Evolutionary conservation across 2,113 vertebrate species (phyloP).

Genomic region (Thunnus maccoyii): DNA sequence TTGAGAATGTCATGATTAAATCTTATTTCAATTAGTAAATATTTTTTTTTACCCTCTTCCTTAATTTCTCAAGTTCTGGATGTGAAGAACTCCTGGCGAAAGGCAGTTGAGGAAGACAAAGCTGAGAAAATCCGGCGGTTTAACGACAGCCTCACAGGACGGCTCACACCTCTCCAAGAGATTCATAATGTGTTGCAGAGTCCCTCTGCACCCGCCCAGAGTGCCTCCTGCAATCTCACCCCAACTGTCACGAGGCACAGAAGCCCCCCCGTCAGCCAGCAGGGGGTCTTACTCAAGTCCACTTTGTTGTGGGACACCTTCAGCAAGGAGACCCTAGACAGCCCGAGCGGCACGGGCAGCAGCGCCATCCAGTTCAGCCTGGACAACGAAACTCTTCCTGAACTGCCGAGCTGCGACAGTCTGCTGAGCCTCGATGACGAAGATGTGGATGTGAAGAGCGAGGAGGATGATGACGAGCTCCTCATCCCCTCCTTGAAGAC

Average conservation of each 20-base stretch:
- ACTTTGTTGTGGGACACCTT: constrained; percentile 73
- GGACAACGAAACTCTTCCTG: constrained; percentile 80
- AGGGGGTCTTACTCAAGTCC: constrained; percentile 44
- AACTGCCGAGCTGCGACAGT: constrained; percentile 71
- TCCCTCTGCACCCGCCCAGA: background rate
- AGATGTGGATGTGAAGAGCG: background rate
- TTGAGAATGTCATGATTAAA: background rate
- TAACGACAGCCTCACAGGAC: background rate
- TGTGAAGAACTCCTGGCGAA: constrained; percentile 83
- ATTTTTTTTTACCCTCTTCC: background rate
- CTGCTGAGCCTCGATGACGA: constrained; percentile 68
- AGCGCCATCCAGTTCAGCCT: constrained; percentile 76
- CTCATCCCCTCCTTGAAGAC: constrained; percentile 32
- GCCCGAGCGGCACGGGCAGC: constrained; percentile 58
- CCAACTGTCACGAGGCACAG: background rate
- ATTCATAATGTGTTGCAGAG: background rate
- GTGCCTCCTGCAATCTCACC: background rate
- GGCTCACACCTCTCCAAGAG: constrained; percentile 6
- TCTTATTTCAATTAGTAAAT: background rate
- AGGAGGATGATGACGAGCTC: constrained; percentile 41
- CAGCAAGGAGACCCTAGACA: constrained; percentile 17
- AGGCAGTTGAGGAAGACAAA: constrained; percentile 78
- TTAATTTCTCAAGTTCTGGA: constrained; percentile 73
- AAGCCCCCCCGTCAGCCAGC: constrained; percentile 42
- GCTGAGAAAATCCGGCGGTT: constrained; percentile 46